Evolutionary conservation across 2,888 invertebrate species (phyloP), one percentile per base, ranked within the genome.

Genomic region (Plagodis dolabraria): DNA sequence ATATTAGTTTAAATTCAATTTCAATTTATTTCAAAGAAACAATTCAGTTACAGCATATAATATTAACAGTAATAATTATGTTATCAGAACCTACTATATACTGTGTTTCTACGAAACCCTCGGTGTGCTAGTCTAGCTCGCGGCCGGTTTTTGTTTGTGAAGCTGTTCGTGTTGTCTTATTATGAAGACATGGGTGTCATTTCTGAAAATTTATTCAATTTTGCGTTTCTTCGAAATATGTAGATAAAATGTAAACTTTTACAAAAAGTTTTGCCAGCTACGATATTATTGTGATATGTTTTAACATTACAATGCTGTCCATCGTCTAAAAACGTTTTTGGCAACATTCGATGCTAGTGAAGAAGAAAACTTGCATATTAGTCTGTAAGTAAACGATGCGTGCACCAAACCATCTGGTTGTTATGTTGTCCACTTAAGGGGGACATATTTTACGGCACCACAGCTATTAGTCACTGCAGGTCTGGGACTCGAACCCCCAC

Each of bases 381-480:
- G 51, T 63, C 47, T 55, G 57, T 48, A 58, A 64, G 64, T 55
- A 55, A 65, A 61, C 69, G 69, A 74, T 69, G 68, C 59, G 71
- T 72, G 74, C 71, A 71, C 74, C 65, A 73, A 74, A 70, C 71
- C 68, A 66, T 72, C 71, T 73, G 71, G 69, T 72, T 73, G 76
- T 77, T 76, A 79, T 79, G 77, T 81, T 72, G 73, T 64, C 69
- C 71, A 75, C 74, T 79, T 80, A 81, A 75, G 70, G 76, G 69
- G 69, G 78, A 75, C 78, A 83, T 80, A 83, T 82, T 79, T 82
- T 77, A 79, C 76, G 69, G 70, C 67, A 72, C 79, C 77, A 69
- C 75, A 71, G 71, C 82, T 80, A 85, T 86, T 84, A 84, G 77
- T 86, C 84, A 82, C 72, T 70, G 69, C 70, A 70, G 65, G 72